Percentiles rank a stretch among this genome's conserved stretches.
These are phyloP conservation scores for Eupithecia subumbrata DNA, from an alignment of 2,888 invertebrate genomes.

Conservation along the genomic window DNA sequence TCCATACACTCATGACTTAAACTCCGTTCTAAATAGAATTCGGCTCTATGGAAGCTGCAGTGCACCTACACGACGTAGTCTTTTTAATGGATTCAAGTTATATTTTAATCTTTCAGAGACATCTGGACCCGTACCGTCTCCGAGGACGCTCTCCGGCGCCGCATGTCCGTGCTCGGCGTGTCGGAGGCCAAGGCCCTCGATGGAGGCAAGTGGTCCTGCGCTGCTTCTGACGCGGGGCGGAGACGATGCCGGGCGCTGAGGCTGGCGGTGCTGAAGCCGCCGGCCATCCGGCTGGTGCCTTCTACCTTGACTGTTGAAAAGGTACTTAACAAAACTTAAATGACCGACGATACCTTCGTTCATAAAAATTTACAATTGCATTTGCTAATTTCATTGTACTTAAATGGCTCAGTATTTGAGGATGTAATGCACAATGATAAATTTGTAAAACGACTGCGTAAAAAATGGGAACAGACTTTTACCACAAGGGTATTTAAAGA, in stretches of 20 bases:
- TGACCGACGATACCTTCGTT: neutral
- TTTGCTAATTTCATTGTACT: no score
- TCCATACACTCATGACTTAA: no score
- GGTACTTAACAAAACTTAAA: conserved; percentile 67
- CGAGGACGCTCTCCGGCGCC: conserved; percentile 76
- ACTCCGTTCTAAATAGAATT: no score
- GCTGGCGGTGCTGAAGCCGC: conserved; percentile 85
- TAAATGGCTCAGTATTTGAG: no score
- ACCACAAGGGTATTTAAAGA: no score
- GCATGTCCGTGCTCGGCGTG: conserved; percentile 88
- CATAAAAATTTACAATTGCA: neutral
- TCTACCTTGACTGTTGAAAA: conserved; percentile 88
- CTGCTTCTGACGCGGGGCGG: conserved; percentile 87
- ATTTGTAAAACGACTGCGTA: no score
- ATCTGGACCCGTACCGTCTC: conserved; percentile 87
- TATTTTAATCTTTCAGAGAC: conserved; percentile 71
- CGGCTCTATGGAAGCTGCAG: no score
- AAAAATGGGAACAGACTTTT: no score
- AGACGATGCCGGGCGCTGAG: conserved; percentile 87
- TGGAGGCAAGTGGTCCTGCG: conserved; percentile 91
- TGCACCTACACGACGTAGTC: no score
- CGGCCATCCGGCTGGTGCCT: conserved; percentile 87
- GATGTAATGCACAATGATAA: no score
- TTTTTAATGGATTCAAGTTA: neutral
- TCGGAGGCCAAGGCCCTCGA: conserved; percentile 88